A percentile compares a stretch with the other conserved stretches of the same genome.
Conservation (phyloP, 37 sponge, comb jelly and placozoan species). For the Halisarca cf. caerulea region DNA sequence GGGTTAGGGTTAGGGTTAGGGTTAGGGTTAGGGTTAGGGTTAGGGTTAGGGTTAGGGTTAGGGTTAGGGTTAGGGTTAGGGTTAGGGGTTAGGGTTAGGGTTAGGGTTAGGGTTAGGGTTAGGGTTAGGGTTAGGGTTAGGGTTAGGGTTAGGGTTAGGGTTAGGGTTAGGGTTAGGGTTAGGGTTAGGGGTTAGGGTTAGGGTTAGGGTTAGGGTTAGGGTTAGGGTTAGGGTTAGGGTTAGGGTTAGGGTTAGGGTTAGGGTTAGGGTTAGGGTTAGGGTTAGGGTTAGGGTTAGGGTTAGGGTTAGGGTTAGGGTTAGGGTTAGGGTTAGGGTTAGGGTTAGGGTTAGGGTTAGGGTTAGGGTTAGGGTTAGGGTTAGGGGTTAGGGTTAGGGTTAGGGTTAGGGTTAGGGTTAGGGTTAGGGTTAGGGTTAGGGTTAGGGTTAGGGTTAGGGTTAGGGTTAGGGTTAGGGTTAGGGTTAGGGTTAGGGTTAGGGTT, state of each 20-base stretch:
- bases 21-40: too few relatives aligned
- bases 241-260: conserved; percentile 24
- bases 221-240: conserved; percentile 60
- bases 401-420: conserved; percentile 8
- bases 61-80: too few relatives aligned
- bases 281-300: conserved; percentile 8
- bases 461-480: neutral
- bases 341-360: conserved; percentile 8
- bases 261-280: conserved; percentile 8
- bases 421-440: conserved; percentile 8
- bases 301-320: conserved; percentile 8
- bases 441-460: neutral
- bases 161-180: too few relatives aligned
- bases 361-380: too few relatives aligned
- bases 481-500: neutral
- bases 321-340: conserved; percentile 8
- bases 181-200: too few relatives aligned
- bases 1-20: too few relatives aligned
- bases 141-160: too few relatives aligned
- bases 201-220: conserved; percentile 52
- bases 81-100: too few relatives aligned
- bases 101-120: too few relatives aligned
- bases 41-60: too few relatives aligned
- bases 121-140: too few relatives aligned
- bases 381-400: too few relatives aligned